These are phyloP conservation scores for Lagopus leucura DNA, from an alignment of 2,113 vertebrate genomes.

Conservation along the genomic window DNA sequence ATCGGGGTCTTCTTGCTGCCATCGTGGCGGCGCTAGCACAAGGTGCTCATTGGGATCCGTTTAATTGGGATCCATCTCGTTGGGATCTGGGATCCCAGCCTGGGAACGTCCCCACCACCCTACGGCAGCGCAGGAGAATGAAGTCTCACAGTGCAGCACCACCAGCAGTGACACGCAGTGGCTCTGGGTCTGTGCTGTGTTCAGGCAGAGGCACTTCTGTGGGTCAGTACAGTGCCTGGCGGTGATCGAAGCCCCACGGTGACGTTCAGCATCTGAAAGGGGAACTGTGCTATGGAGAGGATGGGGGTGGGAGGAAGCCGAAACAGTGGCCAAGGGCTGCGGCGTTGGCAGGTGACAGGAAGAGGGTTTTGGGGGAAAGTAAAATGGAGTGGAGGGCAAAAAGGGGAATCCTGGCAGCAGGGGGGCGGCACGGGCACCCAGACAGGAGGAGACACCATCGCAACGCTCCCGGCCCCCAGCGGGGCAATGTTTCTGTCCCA, in stretches of 20 bases:
- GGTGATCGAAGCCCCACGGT: rapidly evolving
- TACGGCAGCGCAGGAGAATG: background rate
- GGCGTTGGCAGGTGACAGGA: background rate
- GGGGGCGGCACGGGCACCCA: rapidly evolving
- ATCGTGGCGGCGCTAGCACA: rapidly evolving
- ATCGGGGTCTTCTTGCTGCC: rapidly evolving
- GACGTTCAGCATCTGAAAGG: background rate
- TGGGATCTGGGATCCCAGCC: background rate
- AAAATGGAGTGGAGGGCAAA: background rate
- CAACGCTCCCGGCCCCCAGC: background rate
- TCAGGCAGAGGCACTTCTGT: background rate
- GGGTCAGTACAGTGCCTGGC: background rate
- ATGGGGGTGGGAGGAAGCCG: conserved; percentile 27
- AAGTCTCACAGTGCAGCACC: rapidly evolving
- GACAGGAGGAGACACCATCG: background rate
- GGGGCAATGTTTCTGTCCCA: background rate
- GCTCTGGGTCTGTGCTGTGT: rapidly evolving
- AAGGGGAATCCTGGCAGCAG: background rate
- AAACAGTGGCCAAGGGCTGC: rapidly evolving
- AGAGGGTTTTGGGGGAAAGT: conserved; percentile 16
- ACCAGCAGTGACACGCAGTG: rapidly evolving
- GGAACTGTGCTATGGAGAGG: background rate
- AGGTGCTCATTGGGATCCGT: background rate
- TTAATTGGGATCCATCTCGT: no score
- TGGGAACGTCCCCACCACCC: background rate